A percentile compares a stretch with the other conserved stretches of the same genome.
Conservation (phyloP, 53 echinoderm and acorn worm species). For the Mesocentrotus franciscanus region DNA sequence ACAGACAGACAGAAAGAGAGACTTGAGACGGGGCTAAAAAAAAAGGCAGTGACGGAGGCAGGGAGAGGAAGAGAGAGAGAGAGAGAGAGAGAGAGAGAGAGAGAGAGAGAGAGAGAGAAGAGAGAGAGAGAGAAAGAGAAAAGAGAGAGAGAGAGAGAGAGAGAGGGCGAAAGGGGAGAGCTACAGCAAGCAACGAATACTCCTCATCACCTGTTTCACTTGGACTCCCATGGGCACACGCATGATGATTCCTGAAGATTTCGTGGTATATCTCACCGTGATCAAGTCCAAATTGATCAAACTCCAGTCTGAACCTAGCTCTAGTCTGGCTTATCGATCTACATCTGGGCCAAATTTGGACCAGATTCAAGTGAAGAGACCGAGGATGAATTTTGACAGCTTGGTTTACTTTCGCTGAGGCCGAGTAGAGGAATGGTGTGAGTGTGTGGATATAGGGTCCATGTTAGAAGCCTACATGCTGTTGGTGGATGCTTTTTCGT, state of each 20-base stretch:
- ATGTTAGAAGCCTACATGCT: background rate
- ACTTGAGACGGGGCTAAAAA: too few species aligned
- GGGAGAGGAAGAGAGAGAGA: too few species aligned
- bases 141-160: background rate
- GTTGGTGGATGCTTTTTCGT: background rate
- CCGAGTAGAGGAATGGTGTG: background rate
- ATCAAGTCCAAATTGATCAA: background rate
- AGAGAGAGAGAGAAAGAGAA: background rate
- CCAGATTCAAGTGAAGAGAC: background rate
- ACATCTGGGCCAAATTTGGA: slow-evolving; percentile 32
- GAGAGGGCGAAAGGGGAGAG: background rate
- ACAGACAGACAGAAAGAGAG: background rate
- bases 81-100: too few species aligned
- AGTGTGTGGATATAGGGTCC: background rate
- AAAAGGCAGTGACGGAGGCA: too few species aligned
- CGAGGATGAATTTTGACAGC: slow-evolving; percentile 20
- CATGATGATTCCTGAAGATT: background rate
- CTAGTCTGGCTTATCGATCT: background rate
- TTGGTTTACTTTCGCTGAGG: background rate
- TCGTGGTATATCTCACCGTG: background rate
- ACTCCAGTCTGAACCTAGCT: background rate
- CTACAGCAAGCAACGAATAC: too few species aligned
- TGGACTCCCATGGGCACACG: background rate
- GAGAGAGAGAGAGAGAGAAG: background rate
- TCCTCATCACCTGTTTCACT: background rate